phyloP scores from a whole-genome alignment of 2,113 vertebrate species.

The Baryphthengus martii region DNA sequence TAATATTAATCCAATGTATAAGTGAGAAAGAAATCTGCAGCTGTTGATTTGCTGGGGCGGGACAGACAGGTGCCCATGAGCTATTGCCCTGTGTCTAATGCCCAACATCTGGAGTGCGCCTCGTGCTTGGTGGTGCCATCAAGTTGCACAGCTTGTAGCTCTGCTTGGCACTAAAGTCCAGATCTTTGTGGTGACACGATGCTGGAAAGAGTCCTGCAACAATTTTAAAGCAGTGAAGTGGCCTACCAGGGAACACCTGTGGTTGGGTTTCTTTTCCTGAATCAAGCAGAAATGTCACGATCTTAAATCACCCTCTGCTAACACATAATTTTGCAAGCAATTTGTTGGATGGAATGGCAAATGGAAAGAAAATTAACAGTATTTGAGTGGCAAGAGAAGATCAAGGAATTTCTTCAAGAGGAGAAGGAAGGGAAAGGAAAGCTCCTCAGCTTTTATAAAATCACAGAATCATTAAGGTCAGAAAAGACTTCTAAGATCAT shows the following conservation, averaged over 20 bases:
- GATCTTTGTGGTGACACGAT: background rate
- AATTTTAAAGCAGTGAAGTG: background rate
- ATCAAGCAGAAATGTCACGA: background rate
- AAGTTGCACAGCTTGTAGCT: background rate
- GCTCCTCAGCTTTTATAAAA: background rate
- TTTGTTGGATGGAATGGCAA: background rate
- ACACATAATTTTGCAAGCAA: background rate
- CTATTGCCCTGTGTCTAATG: rapidly evolving
- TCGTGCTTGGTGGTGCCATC: rapidly evolving
- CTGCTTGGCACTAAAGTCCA: background rate
- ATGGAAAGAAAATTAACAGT: background rate
- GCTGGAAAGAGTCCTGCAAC: background rate
- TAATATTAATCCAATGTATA: background rate
- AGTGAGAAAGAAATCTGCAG: background rate
- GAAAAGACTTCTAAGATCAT: too few relatives aligned
- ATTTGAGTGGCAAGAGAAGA: background rate
- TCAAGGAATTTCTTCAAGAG: background rate
- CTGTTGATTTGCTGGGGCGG: background rate
- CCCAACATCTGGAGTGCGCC: background rate
- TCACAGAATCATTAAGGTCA: too few relatives aligned
- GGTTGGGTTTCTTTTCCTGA: background rate
- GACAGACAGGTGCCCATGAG: background rate
- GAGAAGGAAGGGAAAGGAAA: background rate
- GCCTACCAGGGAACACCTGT: background rate
- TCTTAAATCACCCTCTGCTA: background rate